These are phyloP conservation scores for Priocnemis perturbator DNA, from an alignment of 2,888 invertebrate genomes.

Conservation along the genomic window DNA sequence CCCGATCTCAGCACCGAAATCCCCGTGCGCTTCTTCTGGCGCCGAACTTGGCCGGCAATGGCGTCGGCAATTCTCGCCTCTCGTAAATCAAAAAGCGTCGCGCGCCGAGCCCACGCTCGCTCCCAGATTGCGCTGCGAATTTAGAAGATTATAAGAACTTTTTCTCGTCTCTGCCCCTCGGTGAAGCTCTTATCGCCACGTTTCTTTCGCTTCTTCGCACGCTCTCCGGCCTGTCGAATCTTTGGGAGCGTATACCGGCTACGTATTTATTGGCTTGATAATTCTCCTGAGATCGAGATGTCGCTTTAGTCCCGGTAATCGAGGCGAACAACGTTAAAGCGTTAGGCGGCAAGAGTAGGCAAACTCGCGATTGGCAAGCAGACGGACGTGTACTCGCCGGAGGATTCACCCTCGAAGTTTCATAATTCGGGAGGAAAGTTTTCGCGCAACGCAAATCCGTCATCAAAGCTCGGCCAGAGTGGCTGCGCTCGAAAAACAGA, in stretches of 20 bases:
- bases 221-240: too few species aligned
- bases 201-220: neutral
- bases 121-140: slow-evolving; percentile 20
- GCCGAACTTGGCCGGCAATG: slow-evolving; percentile 40
- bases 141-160: slow-evolving; percentile 20
- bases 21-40: slow-evolving; percentile 15
- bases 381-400: slow-evolving; percentile 34
- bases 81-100: slow-evolving; percentile 53
- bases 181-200: too few species aligned
- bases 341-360: neutral
- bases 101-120: slow-evolving; percentile 19
- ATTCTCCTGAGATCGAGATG: slow-evolving; percentile 17
- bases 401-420: neutral
- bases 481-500: too few species aligned
- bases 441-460: too few species aligned
- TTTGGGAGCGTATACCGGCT: slow-evolving; percentile 31
- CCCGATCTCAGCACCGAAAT: slow-evolving; percentile 22
- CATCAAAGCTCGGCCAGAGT: too few species aligned
- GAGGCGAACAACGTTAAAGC: slow-evolving; percentile 33
- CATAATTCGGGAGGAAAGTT: too few species aligned
- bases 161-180: slow-evolving; percentile 2
- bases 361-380: slow-evolving; percentile 26
- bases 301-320: slow-evolving; percentile 25
- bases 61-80: slow-evolving; percentile 16
- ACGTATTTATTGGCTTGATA: slow-evolving; percentile 45